phyloP scores from a whole-genome alignment of 53 echinoderm and acorn worm species.

The Echinometra lucunter region DNA sequence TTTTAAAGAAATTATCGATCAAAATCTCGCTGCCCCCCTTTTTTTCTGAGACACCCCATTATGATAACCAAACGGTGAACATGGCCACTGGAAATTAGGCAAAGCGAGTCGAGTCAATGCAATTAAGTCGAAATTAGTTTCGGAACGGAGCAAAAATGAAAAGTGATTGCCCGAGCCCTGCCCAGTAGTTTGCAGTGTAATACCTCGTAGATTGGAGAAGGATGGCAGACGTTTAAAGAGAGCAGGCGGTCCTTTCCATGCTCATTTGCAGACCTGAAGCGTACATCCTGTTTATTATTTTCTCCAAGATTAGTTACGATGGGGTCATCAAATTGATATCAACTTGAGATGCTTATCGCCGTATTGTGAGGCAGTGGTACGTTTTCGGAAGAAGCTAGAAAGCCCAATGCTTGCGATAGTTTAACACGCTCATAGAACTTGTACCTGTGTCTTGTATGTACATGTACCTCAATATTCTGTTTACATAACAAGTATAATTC shows the following conservation, averaged over 20 bases:
- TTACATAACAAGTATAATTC: too few relatives aligned
- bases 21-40: too few relatives aligned
- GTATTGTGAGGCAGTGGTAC: not conserved
- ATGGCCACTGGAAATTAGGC: constrained; percentile 8
- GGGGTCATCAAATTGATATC: not conserved
- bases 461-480: too few relatives aligned
- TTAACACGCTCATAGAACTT: too few relatives aligned
- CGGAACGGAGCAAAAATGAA: constrained; percentile 41
- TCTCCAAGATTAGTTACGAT: not conserved
- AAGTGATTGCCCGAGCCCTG: constrained; percentile 28
- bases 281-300: not conserved
- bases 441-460: too few relatives aligned
- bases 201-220: not conserved
- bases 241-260: not conserved
- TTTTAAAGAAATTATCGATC: too few relatives aligned
- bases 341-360: not conserved
- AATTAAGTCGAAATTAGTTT: constrained; percentile 66
- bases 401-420: too few relatives aligned
- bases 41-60: too few relatives aligned
- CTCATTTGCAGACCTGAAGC: not conserved
- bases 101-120: constrained; percentile 25
- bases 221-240: not conserved
- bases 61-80: not conserved
- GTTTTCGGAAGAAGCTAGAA: not conserved
- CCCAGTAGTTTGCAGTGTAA: not conserved